Evolutionary conservation across 2,113 vertebrate genomes (phyloP).

Genomic region (Muscicapa adusta): DNA sequence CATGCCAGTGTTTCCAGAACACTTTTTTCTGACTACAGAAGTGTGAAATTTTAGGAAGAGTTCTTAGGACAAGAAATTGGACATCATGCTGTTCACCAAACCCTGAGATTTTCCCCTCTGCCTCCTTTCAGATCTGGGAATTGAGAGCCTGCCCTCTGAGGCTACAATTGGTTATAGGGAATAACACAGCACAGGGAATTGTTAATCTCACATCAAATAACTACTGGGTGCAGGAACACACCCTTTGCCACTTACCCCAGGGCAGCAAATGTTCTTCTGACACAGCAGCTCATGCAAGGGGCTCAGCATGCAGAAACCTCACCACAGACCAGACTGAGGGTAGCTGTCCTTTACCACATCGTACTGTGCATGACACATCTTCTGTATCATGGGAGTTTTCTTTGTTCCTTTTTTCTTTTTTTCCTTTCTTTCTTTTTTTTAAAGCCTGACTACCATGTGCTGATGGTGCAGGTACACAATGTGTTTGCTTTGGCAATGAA

Average conservation of each 20-base stretch:
- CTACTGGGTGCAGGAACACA: not conserved
- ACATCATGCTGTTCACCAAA: not conserved
- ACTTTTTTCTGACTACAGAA: not conserved
- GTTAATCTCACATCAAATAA: not conserved
- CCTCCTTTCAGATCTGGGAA: not conserved
- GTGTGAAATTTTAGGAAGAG: not conserved
- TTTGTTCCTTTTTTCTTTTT: not conserved
- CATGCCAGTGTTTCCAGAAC: not conserved
- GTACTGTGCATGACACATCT: not conserved
- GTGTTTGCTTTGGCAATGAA: conserved; percentile 49
- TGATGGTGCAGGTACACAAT: conserved; percentile 32
- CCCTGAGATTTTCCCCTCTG: not conserved
- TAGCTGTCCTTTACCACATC: not conserved
- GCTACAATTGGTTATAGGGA: not conserved
- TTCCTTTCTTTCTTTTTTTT: not conserved
- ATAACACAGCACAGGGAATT: not conserved
- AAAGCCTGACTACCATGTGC: conserved; percentile 2
- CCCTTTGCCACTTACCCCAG: not conserved
- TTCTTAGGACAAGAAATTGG: not conserved
- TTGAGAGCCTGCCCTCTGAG: not conserved
- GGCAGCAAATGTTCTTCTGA: not conserved
- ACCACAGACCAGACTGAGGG: not conserved
- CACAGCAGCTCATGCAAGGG: not conserved
- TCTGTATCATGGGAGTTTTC: not conserved
- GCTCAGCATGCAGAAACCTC: not conserved